Evolutionary conservation across 2,113 vertebrate genomes (phyloP).

Genomic region (Clupea harengus): DNA sequence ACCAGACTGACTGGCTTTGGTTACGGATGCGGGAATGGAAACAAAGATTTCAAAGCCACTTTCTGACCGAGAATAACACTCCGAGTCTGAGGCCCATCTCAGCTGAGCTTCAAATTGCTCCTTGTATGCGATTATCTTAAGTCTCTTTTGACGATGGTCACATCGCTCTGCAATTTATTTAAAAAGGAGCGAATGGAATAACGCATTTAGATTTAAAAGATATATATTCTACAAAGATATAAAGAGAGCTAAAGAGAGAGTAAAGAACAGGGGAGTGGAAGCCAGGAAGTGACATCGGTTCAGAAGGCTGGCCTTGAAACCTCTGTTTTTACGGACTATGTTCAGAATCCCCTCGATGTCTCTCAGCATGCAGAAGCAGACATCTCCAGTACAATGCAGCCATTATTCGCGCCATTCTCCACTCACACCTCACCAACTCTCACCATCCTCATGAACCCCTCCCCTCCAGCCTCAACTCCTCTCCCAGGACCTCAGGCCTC

Average conservation of each 20-base stretch:
- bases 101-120: neutral
- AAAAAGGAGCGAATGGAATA: neutral
- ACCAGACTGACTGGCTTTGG: constrained; percentile 73
- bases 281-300: neutral
- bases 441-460: constrained; percentile 27
- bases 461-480: constrained; percentile 53
- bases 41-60: constrained; percentile 74
- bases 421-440: constrained; percentile 40
- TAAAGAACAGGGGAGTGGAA: neutral
- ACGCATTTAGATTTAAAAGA: no score
- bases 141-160: neutral
- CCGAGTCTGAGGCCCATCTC: neutral
- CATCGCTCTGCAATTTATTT: neutral
- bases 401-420: constrained; percentile 62
- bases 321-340: constrained; percentile 70
- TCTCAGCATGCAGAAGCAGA: constrained; percentile 61
- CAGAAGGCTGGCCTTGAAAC: constrained; percentile 58
- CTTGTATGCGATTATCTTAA: neutral
- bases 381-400: constrained; percentile 60
- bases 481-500: constrained; percentile 22
- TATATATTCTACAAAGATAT: no score
- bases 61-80: constrained; percentile 18
- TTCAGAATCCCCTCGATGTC: constrained; percentile 66
- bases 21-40: constrained; percentile 66
- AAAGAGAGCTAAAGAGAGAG: neutral